Base-by-base conservation (phyloP, 2,797 vertebrate genomes). In the Lepilemur ruficaudatus region DNA sequence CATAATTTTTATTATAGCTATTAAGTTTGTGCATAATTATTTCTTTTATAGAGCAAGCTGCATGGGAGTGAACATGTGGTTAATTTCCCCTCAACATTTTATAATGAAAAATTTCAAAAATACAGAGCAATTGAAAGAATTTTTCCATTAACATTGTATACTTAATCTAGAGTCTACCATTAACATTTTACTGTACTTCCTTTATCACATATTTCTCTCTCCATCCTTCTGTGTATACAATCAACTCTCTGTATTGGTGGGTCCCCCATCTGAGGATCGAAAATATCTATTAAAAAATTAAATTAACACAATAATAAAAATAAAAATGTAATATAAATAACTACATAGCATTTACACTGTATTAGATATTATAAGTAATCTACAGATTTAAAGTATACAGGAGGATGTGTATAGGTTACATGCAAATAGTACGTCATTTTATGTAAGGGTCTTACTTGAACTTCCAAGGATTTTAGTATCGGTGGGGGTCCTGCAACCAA, bases 11-110 rank as follows among this genome's bases (percentile, higher is more conserved):
- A 50, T 67, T 94, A 59, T 6, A 70, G 48, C 13, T 78, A 2
- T 73, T 82, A 59, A 93, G 41, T 69, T 55, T 92, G 32, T 86
- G 38, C 23, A 38, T 90, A 91, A 79, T 95, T 84, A 81, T 57
- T 61, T 84, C 35, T 76, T 95, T 94, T 70, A 61, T 15, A 67
- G 89, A 81, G 46, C 78, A 89, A 69, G 38, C 67, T 69, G 28
- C 20, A 50, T 20, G 13, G 59, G 32, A 75, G 18, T 69, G 38
- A 61, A 52, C 12, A 1, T 18, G 52, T 70, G 50, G 18, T 88
- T 65, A 70, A 65, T 87, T 55, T 25, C 38, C 55, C 41, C 10
- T 32, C 32, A 43, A 52, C 15, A 85, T 61, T 91, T 96, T 70
- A 79, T 75, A 61, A 17, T 75, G n/a, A 67, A 91, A 75, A 85